Percentiles rank a stretch among this genome's conserved stretches.
Conservation (phyloP, 2,888 invertebrate genomes). For the Meiosimyza decipiens region DNA sequence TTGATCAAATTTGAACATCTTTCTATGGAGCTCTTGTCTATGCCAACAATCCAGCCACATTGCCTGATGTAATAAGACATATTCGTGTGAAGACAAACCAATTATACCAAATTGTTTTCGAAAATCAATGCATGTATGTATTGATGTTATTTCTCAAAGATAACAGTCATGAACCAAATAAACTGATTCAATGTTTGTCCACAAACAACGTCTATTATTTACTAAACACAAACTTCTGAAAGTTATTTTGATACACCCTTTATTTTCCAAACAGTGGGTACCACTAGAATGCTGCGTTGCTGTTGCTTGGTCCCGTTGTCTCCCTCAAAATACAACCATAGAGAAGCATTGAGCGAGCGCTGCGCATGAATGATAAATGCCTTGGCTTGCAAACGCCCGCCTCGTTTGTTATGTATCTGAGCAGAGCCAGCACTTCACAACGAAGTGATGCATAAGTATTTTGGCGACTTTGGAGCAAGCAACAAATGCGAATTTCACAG, state of each 20-base stretch:
- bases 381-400: not conserved
- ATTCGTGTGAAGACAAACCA: too few relatives aligned
- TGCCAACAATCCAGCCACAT: too few relatives aligned
- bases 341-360: constrained; percentile 3
- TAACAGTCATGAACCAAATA: too few relatives aligned
- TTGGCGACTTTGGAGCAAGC: constrained; percentile 53
- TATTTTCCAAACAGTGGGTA: not conserved
- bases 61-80: too few relatives aligned
- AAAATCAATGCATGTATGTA: too few relatives aligned
- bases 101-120: too few relatives aligned
- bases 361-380: constrained; percentile 6
- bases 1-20: too few relatives aligned
- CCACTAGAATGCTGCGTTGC: not conserved
- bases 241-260: not conserved
- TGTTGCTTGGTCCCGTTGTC: not conserved
- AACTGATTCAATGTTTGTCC: too few relatives aligned
- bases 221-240: too few relatives aligned
- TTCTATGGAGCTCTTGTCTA: too few relatives aligned
- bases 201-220: too few relatives aligned
- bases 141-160: too few relatives aligned
- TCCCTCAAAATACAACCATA: not conserved
- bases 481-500: constrained; percentile 14
- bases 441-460: constrained; percentile 37
- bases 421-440: constrained; percentile 26
- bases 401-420: constrained; percentile 38